Evolutionary conservation across 2,797 vertebrate species (phyloP).

Genomic region (Tympanoctomys barrerae): DNA sequence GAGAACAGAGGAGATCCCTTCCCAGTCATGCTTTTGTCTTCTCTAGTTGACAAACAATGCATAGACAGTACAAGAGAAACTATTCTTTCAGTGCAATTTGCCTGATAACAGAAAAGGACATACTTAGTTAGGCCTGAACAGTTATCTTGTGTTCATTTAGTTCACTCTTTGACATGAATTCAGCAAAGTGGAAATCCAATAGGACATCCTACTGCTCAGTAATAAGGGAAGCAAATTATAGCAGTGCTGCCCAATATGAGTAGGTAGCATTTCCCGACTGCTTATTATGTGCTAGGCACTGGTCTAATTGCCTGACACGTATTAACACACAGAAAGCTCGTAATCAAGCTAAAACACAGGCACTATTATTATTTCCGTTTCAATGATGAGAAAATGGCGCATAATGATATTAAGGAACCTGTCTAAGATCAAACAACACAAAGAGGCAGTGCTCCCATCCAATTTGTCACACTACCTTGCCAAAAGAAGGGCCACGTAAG

Average conservation of each 20-base stretch:
- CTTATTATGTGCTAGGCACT: constrained; percentile 42
- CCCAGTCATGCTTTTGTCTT: not conserved
- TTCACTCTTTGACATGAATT: constrained; percentile 33
- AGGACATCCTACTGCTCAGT: constrained; percentile 19
- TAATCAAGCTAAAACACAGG: constrained; percentile 43
- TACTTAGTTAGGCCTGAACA: not conserved
- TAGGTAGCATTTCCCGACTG: constrained; percentile 18
- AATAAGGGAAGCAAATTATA: constrained; percentile 15
- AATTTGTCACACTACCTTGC: not conserved
- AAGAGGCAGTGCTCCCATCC: not conserved
- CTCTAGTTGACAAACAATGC: not conserved
- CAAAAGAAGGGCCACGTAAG: not conserved
- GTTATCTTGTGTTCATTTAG: constrained; percentile 6
- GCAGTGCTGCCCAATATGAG: not conserved
- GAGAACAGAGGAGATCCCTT: not conserved
- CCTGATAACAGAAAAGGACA: constrained; percentile 29
- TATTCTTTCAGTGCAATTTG: constrained; percentile 4
- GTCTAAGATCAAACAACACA: not conserved
- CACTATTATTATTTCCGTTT: constrained; percentile 1
- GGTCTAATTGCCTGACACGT: constrained; percentile 53
- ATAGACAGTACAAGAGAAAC: constrained; percentile 10
- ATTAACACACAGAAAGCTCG: constrained; percentile 29
- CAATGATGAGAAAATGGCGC: constrained; percentile 45
- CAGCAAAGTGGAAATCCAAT: constrained; percentile 68
- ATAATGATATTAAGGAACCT: constrained; percentile 13